These are phyloP conservation scores for Metellina segmentata DNA, from an alignment of 2,888 invertebrate species.

Conservation along the genomic window DNA sequence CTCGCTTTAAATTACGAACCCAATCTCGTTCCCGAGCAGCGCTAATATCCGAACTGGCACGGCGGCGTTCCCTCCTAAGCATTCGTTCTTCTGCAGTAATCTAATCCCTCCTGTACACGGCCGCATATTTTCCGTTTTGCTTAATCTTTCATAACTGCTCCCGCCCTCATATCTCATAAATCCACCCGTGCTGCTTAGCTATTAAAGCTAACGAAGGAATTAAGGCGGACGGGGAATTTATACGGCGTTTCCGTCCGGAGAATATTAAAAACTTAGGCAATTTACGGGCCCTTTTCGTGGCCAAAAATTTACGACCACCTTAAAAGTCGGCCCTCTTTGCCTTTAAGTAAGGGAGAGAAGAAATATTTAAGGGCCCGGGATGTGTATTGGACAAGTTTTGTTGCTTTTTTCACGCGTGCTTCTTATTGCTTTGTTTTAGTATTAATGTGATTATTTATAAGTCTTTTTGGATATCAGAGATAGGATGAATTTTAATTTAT, in stretches of 20 bases:
- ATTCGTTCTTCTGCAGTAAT: background rate
- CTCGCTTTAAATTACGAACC: background rate
- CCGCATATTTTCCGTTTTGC: conserved; percentile 46
- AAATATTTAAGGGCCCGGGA: background rate
- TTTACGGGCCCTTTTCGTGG: conserved; percentile 20
- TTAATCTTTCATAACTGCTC: conserved; percentile 36
- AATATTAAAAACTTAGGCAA: conserved; percentile 56
- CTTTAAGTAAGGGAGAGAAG: conserved; percentile 24
- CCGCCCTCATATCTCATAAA: background rate
- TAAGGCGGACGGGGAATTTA: conserved; percentile 44
- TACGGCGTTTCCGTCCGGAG: conserved; percentile 23
- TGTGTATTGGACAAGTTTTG: background rate
- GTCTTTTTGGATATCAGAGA: background rate
- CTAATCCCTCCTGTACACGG: background rate
- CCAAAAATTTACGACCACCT: conserved; percentile 51
- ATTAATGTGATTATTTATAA: background rate
- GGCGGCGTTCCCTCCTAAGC: too few relatives aligned
- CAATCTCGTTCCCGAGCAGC: too few relatives aligned
- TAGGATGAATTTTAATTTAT: background rate
- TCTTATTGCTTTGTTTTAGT: background rate
- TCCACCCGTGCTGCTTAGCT: background rate
- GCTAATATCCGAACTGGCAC: too few relatives aligned
- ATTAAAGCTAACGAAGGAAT: conserved; percentile 57
- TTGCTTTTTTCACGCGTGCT: background rate
- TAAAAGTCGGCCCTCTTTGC: background rate